Base-by-base conservation (phyloP, 2,888 invertebrate species). In the Zeuzera pyrina region DNA sequence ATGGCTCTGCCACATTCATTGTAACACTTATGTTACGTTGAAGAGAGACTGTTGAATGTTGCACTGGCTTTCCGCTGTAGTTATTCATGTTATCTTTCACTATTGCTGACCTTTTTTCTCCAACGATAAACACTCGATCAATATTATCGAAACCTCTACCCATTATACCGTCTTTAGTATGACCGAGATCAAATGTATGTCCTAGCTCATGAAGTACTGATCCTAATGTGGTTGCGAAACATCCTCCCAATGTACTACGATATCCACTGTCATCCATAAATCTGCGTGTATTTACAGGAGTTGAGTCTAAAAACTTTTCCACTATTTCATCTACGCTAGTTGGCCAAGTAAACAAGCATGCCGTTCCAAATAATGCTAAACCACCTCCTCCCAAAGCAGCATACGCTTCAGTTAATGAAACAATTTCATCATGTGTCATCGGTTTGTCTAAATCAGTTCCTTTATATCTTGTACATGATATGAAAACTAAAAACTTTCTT, bases 211-310 rank as follows among this genome's bases (percentile, higher is more conserved):
- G 98, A 23, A 95, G 89, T 5, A 94, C 91, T 10, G 95, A 92
- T 10, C 97, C 97, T 23, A 98, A 74, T 11, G 95, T 95, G 3
- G 96, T 95, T 10, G 95, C 91, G 70, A 92, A 94, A 62, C 95
- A 95, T 16, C 92, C 94, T 38, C 94, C 94, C 49, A 90, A 87
- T 1, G 93, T 95, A 21, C 93, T 91, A 38, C 95, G 88, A 67
- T 94, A 95, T 50, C 93, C 93, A 68, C 96, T 96, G 57, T 97
- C 96, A 71, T 97, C 96, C 87, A 97, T 92, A 53, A 93, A 87
- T 40, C 87, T 72, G 15, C 78, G 81, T 27, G 88, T 85, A 67
- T 96, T 92, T 13, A 97, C 88, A 37, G 86, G 79, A 14, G 88
- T 85, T 3, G 59, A 55, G 45, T 85, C 77, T 46, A 76, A 54